phyloP scores from a whole-genome alignment of 2,888 invertebrate genomes.

The Melikaiella ostensackeni region DNA sequence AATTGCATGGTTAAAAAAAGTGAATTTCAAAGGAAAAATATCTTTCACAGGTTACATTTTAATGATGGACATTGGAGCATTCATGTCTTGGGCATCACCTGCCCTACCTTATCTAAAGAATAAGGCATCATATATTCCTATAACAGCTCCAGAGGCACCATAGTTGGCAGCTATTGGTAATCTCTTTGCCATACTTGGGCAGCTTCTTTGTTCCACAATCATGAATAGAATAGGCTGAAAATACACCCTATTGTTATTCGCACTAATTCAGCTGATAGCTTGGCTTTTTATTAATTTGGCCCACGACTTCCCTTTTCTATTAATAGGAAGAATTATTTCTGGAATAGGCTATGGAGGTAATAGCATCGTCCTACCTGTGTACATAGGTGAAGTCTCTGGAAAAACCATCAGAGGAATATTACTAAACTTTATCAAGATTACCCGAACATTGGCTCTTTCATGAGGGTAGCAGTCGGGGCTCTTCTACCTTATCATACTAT shows the following conservation, averaged over 20 bases:
- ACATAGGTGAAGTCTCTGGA: slow-evolving; percentile 81
- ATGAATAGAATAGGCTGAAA: no score
- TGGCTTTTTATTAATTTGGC: no score
- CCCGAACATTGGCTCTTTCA: slow-evolving; percentile 75
- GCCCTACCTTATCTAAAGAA: slow-evolving; percentile 65
- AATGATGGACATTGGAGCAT: slow-evolving; percentile 67
- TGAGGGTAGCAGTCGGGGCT: slow-evolving; percentile 74
- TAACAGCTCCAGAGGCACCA: no score
- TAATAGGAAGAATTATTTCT: no score
- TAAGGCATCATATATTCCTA: slow-evolving; percentile 49
- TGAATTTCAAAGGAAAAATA: neutral
- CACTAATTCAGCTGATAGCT: no score
- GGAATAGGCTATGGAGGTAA: slow-evolving; percentile 70
- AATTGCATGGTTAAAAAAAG: no score
- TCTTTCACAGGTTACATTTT: slow-evolving; percentile 6
- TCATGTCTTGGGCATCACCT: slow-evolving; percentile 70
- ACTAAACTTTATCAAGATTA: slow-evolving; percentile 79
- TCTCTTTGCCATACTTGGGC: no score
- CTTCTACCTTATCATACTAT: slow-evolving; percentile 78
- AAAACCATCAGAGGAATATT: slow-evolving; percentile 80
- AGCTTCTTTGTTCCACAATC: no score
- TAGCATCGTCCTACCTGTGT: slow-evolving; percentile 79
- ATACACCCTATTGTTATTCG: no score
- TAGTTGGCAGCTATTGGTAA: no score
- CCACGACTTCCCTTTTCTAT: no score